Percentiles rank a stretch among this genome's conserved stretches.
phyloP scores from a whole-genome alignment of 2,113 vertebrate species.

The Varanus komodoensis region DNA sequence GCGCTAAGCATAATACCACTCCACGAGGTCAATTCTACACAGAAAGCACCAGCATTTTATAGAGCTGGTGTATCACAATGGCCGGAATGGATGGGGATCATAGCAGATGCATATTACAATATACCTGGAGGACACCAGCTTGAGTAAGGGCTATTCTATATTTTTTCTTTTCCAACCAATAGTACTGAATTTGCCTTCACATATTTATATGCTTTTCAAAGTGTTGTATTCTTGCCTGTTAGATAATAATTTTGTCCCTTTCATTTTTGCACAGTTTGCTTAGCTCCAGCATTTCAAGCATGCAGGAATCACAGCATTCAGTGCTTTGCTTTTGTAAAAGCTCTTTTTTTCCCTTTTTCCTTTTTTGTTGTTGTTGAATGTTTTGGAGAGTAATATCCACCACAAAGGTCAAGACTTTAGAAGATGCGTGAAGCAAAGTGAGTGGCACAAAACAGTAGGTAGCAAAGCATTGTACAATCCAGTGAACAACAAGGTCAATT shows the following conservation, averaged over 20 bases:
- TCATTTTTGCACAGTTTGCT: constrained; percentile 31
- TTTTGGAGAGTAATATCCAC: constrained; percentile 58
- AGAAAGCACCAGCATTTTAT: no score
- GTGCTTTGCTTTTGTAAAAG: constrained; percentile 58
- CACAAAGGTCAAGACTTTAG: constrained; percentile 65
- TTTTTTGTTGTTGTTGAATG: neutral
- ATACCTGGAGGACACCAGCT: neutral
- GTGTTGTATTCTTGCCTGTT: neutral
- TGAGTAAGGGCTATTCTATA: neutral
- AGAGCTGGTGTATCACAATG: neutral
- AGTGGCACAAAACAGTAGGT: constrained; percentile 74
- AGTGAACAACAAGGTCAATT: constrained; percentile 78
- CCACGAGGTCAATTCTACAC: neutral
- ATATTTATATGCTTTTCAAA: neutral
- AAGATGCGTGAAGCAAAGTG: constrained; percentile 64
- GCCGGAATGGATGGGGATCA: neutral
- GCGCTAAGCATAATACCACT: neutral
- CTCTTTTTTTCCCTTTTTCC: neutral
- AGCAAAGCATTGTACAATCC: constrained; percentile 67
- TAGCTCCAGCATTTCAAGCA: constrained; percentile 41
- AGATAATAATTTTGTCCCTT: constrained; percentile 11
- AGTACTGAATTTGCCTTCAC: neutral
- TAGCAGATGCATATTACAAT: neutral
- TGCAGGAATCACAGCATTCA: constrained; percentile 17
- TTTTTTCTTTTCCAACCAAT: neutral